These are phyloP conservation scores for Watsonalla binaria DNA, from an alignment of 2,888 invertebrate genomes.

Conservation along the genomic window DNA sequence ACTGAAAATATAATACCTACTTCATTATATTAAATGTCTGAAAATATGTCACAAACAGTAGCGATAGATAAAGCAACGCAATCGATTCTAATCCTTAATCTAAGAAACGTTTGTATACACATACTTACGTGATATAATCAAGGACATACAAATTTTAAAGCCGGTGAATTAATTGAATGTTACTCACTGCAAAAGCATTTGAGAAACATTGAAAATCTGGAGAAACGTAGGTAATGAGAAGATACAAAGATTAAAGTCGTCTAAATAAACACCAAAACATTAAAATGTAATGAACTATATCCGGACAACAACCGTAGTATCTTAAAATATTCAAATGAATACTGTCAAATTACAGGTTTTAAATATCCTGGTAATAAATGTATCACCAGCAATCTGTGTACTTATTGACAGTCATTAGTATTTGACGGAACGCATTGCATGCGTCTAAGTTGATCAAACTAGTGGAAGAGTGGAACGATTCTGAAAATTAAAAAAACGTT, in stretches of 20 bases:
- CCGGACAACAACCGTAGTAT: background rate
- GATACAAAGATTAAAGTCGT: background rate
- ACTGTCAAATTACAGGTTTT: background rate
- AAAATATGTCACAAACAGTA: constrained; percentile 21
- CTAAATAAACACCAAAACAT: background rate
- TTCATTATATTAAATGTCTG: constrained; percentile 36
- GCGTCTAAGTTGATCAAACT: background rate
- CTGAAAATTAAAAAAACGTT: constrained; percentile 53
- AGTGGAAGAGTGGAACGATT: constrained; percentile 15
- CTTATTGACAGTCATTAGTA: background rate
- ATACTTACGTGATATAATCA: background rate
- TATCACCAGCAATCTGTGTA: background rate
- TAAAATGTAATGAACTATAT: background rate
- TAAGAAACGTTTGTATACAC: no score
- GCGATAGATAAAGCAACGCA: background rate
- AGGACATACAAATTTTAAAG: background rate
- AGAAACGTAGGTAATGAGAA: background rate
- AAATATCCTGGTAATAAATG: background rate
- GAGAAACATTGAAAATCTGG: no score
- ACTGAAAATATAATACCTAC: no score
- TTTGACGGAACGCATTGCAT: background rate
- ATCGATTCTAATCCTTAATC: background rate
- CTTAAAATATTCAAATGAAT: background rate
- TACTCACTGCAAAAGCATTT: no score
- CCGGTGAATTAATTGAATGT: background rate